Base-by-base conservation (phyloP, 2,113 vertebrate genomes). In the Callospermophilus lateralis region DNA sequence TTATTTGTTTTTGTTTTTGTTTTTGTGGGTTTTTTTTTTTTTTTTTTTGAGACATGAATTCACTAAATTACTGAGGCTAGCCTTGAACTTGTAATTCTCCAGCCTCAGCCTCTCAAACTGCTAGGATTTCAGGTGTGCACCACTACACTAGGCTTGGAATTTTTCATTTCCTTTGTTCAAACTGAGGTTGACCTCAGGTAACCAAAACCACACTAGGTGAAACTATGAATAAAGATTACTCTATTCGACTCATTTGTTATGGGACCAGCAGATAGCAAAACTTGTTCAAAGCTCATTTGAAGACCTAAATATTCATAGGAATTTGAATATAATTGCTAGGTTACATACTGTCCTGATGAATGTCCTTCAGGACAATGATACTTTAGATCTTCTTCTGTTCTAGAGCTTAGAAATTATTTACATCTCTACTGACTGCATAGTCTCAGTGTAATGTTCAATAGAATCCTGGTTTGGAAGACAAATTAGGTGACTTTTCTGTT, bases 361-460 rank as follows among this genome's bases (percentile, higher is more conserved):
- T 79, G n/a, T 80, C 48, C n/a, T 91, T 30, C 70, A 51, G 61
- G 22, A 45, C 32, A 73, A 28, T 76, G 61, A 42, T 77, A 67
- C 91, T 88, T 30, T n/a, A 28, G 1, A 53, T 34, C 83, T 95
- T 86, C 87, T 95, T 86, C 39, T 93, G 63, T 74, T 79, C 26
- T 73, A 48, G 79, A 39, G 37, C 42, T 93, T 76, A 92, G 51
- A 96, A 93, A 93, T 83, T 10, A 42, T 90, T 90, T 87, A 13
- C n/a, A 87, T 87, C n/a, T 87, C 28, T 73, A 68, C 28, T 80
- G 42, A 81, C 9, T 39, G 81, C 39, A 28, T 78, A 84, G 16
- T 92, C 67, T 26, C 61, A 72, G 77, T 42, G 26, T 58, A 93
- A 63, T 67, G 34, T 68, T 92, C 73, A 83, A 86, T 55, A 93